Conservation (phyloP, 2,888 invertebrate genomes). For the Synergus japonicus region DNA sequence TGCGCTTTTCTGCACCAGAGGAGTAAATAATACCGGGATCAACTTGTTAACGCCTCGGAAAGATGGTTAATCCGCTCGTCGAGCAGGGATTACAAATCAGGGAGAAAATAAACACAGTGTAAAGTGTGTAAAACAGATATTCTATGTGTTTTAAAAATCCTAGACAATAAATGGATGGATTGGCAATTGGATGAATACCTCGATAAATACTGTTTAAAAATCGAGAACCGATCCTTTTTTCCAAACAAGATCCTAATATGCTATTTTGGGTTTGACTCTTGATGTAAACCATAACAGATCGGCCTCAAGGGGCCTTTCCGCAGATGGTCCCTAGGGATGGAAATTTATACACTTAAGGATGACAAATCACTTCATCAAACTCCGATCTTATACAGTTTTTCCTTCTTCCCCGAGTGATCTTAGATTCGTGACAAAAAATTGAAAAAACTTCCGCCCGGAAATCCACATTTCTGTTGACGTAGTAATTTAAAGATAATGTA, state of each 20-base stretch:
- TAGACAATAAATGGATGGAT: no score
- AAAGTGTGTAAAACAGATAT: no score
- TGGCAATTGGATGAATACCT: no score
- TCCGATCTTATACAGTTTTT: conserved; percentile 1
- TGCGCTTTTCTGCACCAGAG: conserved; percentile 4
- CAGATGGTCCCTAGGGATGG: conserved; percentile 35
- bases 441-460: neutral
- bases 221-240: neutral
- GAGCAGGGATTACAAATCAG: neutral
- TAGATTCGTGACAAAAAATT: neutral
- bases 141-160: no score
- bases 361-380: conserved; percentile 26
- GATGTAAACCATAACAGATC: neutral
- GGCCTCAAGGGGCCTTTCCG: conserved; percentile 18
- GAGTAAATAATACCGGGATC: no score
- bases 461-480: neutral
- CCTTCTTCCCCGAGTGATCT: neutral
- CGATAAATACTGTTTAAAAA: neutral
- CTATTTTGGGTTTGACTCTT: conserved; percentile 26
- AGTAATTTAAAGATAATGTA: no score
- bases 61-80: no score
- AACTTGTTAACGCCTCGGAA: no score
- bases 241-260: neutral
- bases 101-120: neutral
- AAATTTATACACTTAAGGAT: conserved; percentile 30